Evolutionary conservation across 2,113 vertebrate genomes (phyloP).

Genomic region (Oxygymnocypris stewartii): DNA sequence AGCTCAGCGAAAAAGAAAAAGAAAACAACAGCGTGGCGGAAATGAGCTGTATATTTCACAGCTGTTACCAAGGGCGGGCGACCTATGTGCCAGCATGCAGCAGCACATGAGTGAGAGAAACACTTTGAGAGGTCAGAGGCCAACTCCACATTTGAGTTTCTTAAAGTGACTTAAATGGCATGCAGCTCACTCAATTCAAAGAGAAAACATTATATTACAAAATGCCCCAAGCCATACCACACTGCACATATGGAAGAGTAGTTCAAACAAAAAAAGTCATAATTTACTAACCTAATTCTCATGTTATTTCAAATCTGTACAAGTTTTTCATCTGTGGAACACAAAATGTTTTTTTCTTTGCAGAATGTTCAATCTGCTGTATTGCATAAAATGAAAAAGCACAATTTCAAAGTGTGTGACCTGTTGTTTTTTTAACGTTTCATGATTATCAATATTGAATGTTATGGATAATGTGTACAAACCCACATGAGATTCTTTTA

Average conservation of each 20-base stretch:
- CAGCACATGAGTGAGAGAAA: conserved; percentile 24
- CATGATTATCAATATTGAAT: not conserved
- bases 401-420: too few species aligned
- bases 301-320: not conserved
- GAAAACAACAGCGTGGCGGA: conserved; percentile 17
- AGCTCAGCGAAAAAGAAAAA: conserved; percentile 38
- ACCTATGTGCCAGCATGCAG: not conserved
- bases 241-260: not conserved
- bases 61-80: conserved; percentile 32
- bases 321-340: not conserved
- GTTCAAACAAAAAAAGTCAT: not conserved
- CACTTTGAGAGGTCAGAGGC: not conserved
- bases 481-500: not conserved
- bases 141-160: not conserved
- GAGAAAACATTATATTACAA: too few species aligned
- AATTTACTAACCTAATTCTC: not conserved
- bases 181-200: not conserved
- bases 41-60: conserved; percentile 35
- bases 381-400: not conserved
- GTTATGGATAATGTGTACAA: not conserved
- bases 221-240: not conserved
- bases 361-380: not conserved
- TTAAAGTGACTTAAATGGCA: conserved; percentile 4
- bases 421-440: not conserved
- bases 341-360: not conserved